phyloP scores from a whole-genome alignment of 2,113 vertebrate genomes.

The Siphamia tubifer region DNA sequence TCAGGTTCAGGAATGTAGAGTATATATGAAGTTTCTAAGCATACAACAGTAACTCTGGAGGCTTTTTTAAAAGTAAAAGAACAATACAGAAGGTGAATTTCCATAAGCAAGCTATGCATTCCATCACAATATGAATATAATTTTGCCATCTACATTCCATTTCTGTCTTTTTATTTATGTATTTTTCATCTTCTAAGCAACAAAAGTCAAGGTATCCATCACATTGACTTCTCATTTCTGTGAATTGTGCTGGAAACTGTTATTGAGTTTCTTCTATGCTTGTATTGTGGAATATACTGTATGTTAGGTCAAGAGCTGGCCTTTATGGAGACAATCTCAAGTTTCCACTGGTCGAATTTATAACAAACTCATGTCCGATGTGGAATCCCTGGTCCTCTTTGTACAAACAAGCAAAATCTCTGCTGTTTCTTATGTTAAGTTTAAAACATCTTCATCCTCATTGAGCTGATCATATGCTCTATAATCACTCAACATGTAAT shows the following conservation, averaged over 20 bases:
- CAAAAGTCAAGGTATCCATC: neutral
- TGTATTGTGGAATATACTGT: constrained; percentile 37
- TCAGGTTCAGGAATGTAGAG: constrained; percentile 69
- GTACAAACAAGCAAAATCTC: constrained; percentile 35
- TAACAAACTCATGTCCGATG: constrained; percentile 32
- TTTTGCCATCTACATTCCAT: neutral
- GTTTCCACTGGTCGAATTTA: constrained; percentile 37
- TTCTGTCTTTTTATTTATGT: neutral
- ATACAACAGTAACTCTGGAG: constrained; percentile 35
- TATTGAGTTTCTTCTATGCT: constrained; percentile 8
- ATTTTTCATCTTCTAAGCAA: neutral
- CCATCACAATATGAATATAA: neutral
- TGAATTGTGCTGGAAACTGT: neutral
- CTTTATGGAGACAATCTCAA: constrained; percentile 40
- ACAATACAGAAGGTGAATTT: constrained; percentile 18
- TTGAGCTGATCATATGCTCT: neutral
- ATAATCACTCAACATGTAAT: constrained; percentile 13
- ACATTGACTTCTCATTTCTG: neutral
- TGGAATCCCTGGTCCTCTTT: constrained; percentile 30
- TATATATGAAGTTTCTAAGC: constrained; percentile 64
- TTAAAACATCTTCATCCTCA: neutral
- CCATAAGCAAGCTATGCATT: neutral
- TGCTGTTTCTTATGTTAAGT: neutral
- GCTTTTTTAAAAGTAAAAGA: constrained; percentile 33
- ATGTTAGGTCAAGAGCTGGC: constrained; percentile 39